Evolutionary conservation across 2,888 invertebrate species (phyloP), one percentile per base, ranked within the genome.

Genomic region (Heteropelma amictum): DNA sequence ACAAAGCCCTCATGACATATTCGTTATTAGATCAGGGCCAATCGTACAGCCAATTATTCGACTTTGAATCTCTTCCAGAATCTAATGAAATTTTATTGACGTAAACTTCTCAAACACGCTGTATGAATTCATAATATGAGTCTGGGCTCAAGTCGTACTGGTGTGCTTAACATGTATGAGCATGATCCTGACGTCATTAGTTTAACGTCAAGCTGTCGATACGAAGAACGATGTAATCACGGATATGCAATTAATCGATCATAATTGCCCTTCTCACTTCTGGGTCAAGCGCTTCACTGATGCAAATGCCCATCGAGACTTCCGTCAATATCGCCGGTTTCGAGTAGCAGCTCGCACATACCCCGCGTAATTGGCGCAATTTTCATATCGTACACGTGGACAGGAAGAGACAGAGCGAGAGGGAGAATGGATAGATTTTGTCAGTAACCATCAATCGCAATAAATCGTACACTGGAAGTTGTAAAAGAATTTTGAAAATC

Each of bases 341-440:
- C 40, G 26, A 12, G 30, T 8, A 33, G 10, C 19, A 45, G 60
- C 30, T 45, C 8, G 17, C 12, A n/a, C 45, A 28, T 60, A 45
- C 42, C 45, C 45, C 45, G 45, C 47, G 49, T 61, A 61, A 47
- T 61, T 49, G 47, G 35, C 61, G 61, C 8, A 21, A 2, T 23
- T 23, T 33, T 49, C 47, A 47, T 61, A 61, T 33, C 61, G 30
- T 35, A 33, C 23, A 8, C 23, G 14, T 4, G 3, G 45, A 45
- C 7, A 12, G 19, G 35, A 12, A 26, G 49, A 8, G 12, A 28
- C 14, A 17, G 53, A 19, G 19, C 30, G 12, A 33, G 33, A 33
- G 30, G 5, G 47, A 8, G 21, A 12, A 10, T n/a, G n/a, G n/a
- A n/a, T n/a, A n/a, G n/a, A n/a, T n/a, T n/a, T n/a, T n/a, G n/a